Conservation (phyloP, 1,140 invertebrate species). For the Lepidostoma basale region DNA sequence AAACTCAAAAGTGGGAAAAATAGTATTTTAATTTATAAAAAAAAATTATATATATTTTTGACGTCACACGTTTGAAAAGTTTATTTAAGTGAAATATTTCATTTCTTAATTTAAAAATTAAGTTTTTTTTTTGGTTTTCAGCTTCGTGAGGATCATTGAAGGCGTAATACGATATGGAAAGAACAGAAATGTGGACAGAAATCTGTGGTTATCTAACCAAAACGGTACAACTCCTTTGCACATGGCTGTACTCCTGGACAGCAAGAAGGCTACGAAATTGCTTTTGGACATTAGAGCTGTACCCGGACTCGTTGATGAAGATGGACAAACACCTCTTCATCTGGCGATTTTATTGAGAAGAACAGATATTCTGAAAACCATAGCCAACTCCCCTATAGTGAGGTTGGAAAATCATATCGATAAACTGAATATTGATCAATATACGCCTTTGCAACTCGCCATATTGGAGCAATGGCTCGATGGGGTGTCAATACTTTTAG, state of each 20-base stretch:
- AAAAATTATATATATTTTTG: too few species aligned
- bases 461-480: slow-evolving; percentile 57
- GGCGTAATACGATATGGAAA: slow-evolving; percentile 21
- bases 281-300: slow-evolving; percentile 61
- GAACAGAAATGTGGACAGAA: neutral
- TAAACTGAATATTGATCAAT: slow-evolving; percentile 53
- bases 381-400: neutral
- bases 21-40: too few species aligned
- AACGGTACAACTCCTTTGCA: slow-evolving; percentile 61
- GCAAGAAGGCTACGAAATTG: slow-evolving; percentile 60
- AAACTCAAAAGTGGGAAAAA: too few species aligned
- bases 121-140: slow-evolving; percentile 13
- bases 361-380: slow-evolving; percentile 1
- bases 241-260: slow-evolving; percentile 63
- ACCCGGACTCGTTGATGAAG: slow-evolving; percentile 61
- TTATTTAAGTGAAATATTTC: neutral
- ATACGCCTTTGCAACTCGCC: slow-evolving; percentile 56
- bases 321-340: slow-evolving; percentile 67
- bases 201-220: slow-evolving; percentile 13
- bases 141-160: slow-evolving; percentile 27
- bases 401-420: slow-evolving; percentile 48
- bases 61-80: too few species aligned
- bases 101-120: neutral
- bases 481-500: slow-evolving; percentile 68
- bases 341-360: slow-evolving; percentile 56